Base-by-base conservation (phyloP, 2,888 invertebrate genomes). In the Digitonthophagus gazella region DNA sequence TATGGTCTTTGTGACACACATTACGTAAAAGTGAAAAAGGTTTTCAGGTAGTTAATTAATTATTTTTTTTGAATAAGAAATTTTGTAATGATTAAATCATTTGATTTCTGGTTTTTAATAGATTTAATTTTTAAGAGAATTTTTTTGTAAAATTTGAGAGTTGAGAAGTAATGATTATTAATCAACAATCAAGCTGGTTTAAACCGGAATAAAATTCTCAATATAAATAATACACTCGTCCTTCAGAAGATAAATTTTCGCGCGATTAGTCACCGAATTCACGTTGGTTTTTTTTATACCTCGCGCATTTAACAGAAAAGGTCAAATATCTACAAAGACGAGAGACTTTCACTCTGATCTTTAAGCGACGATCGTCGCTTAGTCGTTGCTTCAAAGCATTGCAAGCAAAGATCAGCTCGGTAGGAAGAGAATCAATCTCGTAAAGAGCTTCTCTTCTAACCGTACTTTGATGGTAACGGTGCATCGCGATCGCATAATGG, bases 311-410 rank as follows among this genome's bases (percentile, higher is more conserved):
- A 65, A 72, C 71, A 61, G 65, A 70, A 76, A 77, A 77, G 76
- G 77, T 77, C 75, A 76, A 71, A 74, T 72, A 72, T 74, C 71
- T 75, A 75, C 68, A 75, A 6, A 4, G 76, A 73, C 77, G 72
- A 14, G 69, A 71, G 71, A 76, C 77, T 77, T 77, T 77, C 77
- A 77, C 77, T 74, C 22, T 55, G n/a, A n/a, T n/a, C n/a, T n/a
- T n/a, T n/a, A n/a, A n/a, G n/a, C n/a, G n/a, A 44, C 28, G 28
- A 6, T 44, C 28, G 28, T 11, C n/a, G n/a, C 15, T 57, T 57
- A 15, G 15, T 15, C 15, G n/a, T 6, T 57, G 15, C 11, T 11
- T n/a, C n/a, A n/a, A n/a, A n/a, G n/a, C n/a, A n/a, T 57, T 57
- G n/a, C 57, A 57, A 15, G 15, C 57, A 57, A 1, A 57, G n/a